Evolutionary conservation across 1,140 invertebrate species (phyloP).

Genomic region (Lepidotrigona ventralis): DNA sequence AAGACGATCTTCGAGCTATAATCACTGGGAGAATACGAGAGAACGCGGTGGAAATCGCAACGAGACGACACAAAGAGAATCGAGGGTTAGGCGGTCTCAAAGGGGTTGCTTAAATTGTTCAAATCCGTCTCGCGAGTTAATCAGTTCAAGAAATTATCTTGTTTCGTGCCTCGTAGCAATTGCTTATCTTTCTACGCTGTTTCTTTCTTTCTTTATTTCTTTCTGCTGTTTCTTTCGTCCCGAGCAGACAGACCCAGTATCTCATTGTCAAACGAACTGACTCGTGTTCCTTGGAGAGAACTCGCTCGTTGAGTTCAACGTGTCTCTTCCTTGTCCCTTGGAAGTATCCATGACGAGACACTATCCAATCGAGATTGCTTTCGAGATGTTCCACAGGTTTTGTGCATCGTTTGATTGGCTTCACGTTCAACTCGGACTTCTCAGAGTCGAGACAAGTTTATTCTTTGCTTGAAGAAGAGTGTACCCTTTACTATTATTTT

Average conservation of each 20-base stretch:
- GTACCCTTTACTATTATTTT: background rate
- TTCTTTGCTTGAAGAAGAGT: background rate
- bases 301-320: background rate
- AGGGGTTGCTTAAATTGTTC: conserved; percentile 38
- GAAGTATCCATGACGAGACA: background rate
- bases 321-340: background rate
- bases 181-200: conserved; percentile 27
- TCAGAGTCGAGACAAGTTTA: background rate
- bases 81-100: conserved; percentile 8
- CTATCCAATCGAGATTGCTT: background rate
- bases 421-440: background rate
- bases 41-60: background rate
- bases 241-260: background rate
- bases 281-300: background rate
- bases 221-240: background rate
- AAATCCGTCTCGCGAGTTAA: conserved; percentile 37
- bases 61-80: conserved; percentile 23
- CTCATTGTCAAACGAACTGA: background rate
- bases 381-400: background rate
- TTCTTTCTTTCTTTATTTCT: no score
- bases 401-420: background rate
- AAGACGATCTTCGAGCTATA: conserved; percentile 40
- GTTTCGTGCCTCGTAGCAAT: conserved; percentile 19
- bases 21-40: background rate
- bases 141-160: conserved; percentile 22